These are phyloP conservation scores for Marasmarcha lunaedactyla DNA, from an alignment of 2,888 invertebrate genomes.

Conservation along the genomic window DNA sequence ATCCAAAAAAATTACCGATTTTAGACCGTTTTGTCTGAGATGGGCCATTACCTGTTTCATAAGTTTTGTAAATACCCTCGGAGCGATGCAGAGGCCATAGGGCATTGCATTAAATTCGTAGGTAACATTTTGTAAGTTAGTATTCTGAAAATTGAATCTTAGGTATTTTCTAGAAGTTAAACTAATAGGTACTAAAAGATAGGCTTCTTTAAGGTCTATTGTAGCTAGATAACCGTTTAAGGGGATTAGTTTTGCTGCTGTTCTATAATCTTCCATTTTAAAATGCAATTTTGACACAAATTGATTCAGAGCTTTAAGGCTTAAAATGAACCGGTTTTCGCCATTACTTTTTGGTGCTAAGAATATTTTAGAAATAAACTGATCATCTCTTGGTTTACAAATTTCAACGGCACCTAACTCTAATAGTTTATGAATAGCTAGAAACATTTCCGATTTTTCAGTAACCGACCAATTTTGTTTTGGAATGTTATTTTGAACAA, in stretches of 20 bases:
- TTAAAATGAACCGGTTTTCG: neutral
- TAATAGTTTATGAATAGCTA: neutral
- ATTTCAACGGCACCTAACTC: neutral
- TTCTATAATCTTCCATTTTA: conserved; percentile 1
- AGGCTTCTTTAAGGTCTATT: neutral
- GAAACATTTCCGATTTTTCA: neutral
- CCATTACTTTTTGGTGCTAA: neutral
- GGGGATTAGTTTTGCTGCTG: conserved; percentile 1
- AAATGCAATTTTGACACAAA: too few relatives aligned
- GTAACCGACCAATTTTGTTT: neutral
- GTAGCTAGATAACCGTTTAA: conserved; percentile 1
- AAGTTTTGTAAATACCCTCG: neutral
- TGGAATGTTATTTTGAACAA: neutral
- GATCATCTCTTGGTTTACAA: neutral
- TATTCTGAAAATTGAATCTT: conserved; percentile 3
- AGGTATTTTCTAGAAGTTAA: neutral
- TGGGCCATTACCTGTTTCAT: neutral
- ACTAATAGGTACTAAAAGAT: neutral
- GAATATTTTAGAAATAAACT: conserved; percentile 2
- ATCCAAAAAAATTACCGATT: neutral
- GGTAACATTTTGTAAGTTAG: neutral
- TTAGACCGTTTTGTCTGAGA: neutral
- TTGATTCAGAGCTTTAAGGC: neutral
- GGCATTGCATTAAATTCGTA: conserved; percentile 10
- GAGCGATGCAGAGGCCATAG: conserved; percentile 6